Conservation (phyloP, 2,797 vertebrate genomes). For the Lutra lutra region DNA sequence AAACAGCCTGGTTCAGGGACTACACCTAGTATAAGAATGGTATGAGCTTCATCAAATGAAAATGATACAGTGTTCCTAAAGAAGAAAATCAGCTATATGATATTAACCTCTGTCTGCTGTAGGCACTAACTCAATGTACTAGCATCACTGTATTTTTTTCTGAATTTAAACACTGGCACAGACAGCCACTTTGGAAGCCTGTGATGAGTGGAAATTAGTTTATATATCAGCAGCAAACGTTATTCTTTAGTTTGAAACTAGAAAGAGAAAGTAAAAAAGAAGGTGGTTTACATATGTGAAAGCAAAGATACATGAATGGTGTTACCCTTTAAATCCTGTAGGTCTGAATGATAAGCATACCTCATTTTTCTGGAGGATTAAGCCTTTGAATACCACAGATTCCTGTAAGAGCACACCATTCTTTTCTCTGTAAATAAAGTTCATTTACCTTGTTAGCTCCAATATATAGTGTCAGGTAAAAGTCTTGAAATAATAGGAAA, state of each 20-base stretch:
- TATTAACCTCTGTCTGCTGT: not conserved
- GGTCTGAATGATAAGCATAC: not conserved
- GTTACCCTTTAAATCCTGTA: not conserved
- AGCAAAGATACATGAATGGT: not conserved
- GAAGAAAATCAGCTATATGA: not conserved
- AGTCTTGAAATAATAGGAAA: conserved; percentile 63
- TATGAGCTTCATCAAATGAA: not conserved
- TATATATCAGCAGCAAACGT: not conserved
- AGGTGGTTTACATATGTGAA: not conserved
- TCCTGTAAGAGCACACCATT: not conserved
- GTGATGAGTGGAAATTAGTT: not conserved
- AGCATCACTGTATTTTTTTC: not conserved
- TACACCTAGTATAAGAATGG: not conserved
- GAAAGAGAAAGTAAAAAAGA: not conserved
- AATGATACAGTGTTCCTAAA: not conserved
- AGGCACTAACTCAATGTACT: not conserved
- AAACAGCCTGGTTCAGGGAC: not conserved
- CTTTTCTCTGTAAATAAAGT: conserved; percentile 57
- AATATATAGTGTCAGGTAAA: conserved; percentile 50
- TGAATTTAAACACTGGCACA: not conserved
- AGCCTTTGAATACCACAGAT: not conserved
- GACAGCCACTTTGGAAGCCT: not conserved
- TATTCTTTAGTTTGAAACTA: not conserved
- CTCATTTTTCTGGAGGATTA: not conserved
- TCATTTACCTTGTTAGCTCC: conserved; percentile 41